Conservation (phyloP, 2,888 invertebrate species). For the Taphrorychus bicolor region DNA sequence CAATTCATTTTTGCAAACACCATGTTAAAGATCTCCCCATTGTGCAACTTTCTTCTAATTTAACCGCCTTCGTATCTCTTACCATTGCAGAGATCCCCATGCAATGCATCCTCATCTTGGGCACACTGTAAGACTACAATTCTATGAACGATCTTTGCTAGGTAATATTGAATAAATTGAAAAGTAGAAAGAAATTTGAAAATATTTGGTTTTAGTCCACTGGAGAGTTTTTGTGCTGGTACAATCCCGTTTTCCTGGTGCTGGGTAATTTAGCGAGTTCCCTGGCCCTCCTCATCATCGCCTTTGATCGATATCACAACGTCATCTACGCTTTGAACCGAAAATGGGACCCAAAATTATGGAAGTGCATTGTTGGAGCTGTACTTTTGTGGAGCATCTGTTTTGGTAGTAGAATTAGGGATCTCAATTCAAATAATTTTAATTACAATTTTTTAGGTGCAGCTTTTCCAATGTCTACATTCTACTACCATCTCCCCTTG, state of each 20-base stretch:
- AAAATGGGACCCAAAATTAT: conserved; percentile 60
- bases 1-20: no score
- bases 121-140: no score
- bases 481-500: conserved; percentile 53
- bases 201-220: not conserved
- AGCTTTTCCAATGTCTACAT: conserved; percentile 59
- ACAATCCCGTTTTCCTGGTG: conserved; percentile 63
- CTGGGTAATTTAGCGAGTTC: conserved; percentile 63
- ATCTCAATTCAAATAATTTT: no score
- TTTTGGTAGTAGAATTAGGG: conserved; percentile 49
- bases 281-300: conserved; percentile 63
- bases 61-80: no score
- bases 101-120: no score
- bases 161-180: no score
- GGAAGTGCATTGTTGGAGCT: conserved; percentile 54
- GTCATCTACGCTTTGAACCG: conserved; percentile 59
- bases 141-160: no score
- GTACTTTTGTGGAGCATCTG: conserved; percentile 58
- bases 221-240: conserved; percentile 61
- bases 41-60: no score
- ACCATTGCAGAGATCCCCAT: no score
- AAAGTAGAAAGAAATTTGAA: no score
- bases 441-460: conserved; percentile 56
- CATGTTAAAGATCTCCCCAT: no score
- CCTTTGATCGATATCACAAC: conserved; percentile 65